Base-by-base conservation (phyloP, 2,113 vertebrate genomes). In the Phalacrocorax brasilianus region DNA sequence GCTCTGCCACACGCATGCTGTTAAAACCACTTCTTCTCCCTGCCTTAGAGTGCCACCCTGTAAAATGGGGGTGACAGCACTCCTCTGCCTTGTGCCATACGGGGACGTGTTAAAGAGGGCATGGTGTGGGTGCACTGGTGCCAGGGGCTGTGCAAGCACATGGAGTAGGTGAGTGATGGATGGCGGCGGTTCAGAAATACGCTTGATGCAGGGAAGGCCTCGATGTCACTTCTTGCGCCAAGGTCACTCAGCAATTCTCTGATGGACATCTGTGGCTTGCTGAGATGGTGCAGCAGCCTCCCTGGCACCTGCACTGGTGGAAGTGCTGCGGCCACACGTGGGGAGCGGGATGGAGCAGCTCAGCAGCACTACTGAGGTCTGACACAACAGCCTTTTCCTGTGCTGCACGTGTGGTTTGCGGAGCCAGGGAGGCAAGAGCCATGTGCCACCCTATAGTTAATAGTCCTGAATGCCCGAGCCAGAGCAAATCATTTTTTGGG, bases 281-380 rank as follows among this genome's bases (percentile, higher is more conserved):
- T 88, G 92, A 92, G 84, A 85, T 14, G 74, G 89, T 79, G 74
- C 74, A 50, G 89, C 45, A 82, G 81, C 71, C 62, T 95, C 74
- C 38, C 49, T 74, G 45, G 92, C 84, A 91, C 89, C 86, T 89
- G 91, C 21, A 74, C 66, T 19, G 23, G 74, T 76, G 62, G 50
- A 88, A 91, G 23, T 4, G 3, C 18, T 1, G 5, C 2, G 11
- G 78, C n/a, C 45, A 24, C 18, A 21, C 2, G 9, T 7, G 1
- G 1, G 70, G 67, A 83, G 66, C 65, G 70, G 70, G 67, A 58
- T 79, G 84, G 62, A 92, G 50, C 62, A 21, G 35, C 65, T 95
- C 86, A 68, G 93, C 50, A 5, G 44, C 0, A 2, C 75, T 84
- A 66, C 61, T 1, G 30, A 88, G 68, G 61, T 88, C 72, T 85